Evolutionary conservation across 2,113 vertebrate species (phyloP).

Genomic region (Ia io): DNA sequence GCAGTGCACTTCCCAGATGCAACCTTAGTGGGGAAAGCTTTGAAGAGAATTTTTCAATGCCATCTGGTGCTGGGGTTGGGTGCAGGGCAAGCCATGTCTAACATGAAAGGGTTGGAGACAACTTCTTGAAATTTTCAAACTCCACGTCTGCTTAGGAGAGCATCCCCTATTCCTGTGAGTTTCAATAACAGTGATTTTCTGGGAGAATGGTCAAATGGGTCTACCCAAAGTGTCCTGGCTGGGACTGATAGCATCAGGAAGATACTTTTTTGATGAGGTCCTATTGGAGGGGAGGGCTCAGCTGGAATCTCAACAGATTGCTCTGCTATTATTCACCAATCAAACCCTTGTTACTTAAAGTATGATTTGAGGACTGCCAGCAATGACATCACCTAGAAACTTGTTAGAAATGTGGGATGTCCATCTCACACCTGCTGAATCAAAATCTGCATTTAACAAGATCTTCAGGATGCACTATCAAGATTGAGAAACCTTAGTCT

Average conservation of each 20-base stretch:
- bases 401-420: not conserved
- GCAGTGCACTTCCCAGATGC: not conserved
- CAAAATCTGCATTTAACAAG: not conserved
- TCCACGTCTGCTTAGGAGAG: not conserved
- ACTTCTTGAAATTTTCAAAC: not conserved
- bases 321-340: not conserved
- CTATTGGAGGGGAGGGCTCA: not conserved
- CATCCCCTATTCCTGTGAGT: not conserved
- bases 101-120: not conserved
- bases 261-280: not conserved
- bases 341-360: not conserved
- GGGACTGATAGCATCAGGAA: not conserved
- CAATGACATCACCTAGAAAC: not conserved
- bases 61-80: not conserved
- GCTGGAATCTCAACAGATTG: not conserved
- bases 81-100: not conserved
- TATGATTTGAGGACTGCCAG: not conserved
- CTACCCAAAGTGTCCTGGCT: no score
- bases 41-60: not conserved
- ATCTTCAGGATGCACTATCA: not conserved
- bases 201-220: not conserved
- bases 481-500: not conserved
- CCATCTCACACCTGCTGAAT: not conserved
- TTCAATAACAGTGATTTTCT: not conserved
- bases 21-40: not conserved